phyloP scores from a whole-genome alignment of 2,113 vertebrate species.

The Danio rerio region DNA sequence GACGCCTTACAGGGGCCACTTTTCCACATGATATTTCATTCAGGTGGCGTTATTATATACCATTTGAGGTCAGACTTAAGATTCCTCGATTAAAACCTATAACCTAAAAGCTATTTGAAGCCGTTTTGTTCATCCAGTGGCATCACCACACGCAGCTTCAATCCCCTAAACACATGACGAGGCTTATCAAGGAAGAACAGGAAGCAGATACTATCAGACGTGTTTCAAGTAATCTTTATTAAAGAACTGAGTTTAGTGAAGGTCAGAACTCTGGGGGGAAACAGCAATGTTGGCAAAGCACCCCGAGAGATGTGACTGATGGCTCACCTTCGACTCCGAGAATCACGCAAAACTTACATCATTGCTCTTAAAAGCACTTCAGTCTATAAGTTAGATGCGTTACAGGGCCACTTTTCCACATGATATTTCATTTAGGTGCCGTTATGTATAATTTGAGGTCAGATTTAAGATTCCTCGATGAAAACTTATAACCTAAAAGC shows the following conservation, averaged over 20 bases:
- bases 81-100: constrained; percentile 66
- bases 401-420: constrained; percentile 30
- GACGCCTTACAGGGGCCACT: constrained; percentile 22
- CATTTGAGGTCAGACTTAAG: constrained; percentile 72
- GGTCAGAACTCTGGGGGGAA: constrained; percentile 53
- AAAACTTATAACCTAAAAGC: constrained; percentile 65
- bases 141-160: constrained; percentile 18
- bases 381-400: constrained; percentile 25
- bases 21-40: constrained; percentile 43
- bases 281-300: constrained; percentile 45
- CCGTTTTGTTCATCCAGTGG: constrained; percentile 34
- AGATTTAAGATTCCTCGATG: constrained; percentile 68
- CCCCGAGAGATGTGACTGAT: constrained; percentile 38
- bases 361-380: constrained; percentile 50
- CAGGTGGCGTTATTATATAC: constrained; percentile 61
- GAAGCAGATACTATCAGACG: no score
- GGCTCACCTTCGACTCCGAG: constrained; percentile 41
- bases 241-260: constrained; percentile 60
- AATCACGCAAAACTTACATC: constrained; percentile 39
- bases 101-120: constrained; percentile 68
- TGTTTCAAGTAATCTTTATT: no score
- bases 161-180: no score
- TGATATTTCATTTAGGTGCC: constrained; percentile 41
- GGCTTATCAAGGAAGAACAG: no score
- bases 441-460: constrained; percentile 70